Percentiles rank a stretch among this genome's conserved stretches.
Evolutionary conservation across 2,797 vertebrate species (phyloP).

Genomic region (Heliangelus exortis): DNA sequence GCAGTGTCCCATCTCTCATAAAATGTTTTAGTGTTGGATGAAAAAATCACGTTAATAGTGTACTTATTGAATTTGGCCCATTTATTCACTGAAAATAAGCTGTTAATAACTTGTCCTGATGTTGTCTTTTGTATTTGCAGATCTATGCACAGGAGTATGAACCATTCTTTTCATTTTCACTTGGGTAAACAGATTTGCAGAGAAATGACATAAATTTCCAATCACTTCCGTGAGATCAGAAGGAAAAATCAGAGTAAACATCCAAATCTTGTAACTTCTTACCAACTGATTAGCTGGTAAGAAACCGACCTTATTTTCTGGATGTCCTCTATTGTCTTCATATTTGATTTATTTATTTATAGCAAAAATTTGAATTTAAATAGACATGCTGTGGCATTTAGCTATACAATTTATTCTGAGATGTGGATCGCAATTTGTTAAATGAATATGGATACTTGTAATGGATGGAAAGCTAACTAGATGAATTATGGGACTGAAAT

Average conservation of each 20-base stretch:
- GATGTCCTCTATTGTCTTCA: not conserved
- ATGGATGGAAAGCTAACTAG: not conserved
- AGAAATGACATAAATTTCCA: conserved; percentile 9
- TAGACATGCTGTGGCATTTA: not conserved
- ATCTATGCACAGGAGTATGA: not conserved
- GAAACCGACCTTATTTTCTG: not conserved
- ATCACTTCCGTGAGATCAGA: not conserved
- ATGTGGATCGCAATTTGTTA: not conserved
- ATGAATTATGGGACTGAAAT: conserved; percentile 16
- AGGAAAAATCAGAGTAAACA: conserved; percentile 16
- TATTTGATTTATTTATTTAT: not conserved
- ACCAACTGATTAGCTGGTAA: not conserved
- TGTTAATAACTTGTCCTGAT: not conserved
- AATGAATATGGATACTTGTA: conserved; percentile 32
- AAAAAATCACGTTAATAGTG: not conserved
- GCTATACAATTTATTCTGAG: conserved; percentile 3
- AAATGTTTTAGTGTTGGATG: not conserved
- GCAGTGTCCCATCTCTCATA: not conserved
- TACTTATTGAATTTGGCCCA: not conserved
- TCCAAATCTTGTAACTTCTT: not conserved
- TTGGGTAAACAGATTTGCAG: not conserved
- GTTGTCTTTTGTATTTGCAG: not conserved
- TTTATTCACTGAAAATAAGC: not conserved
- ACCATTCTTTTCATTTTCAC: not conserved
- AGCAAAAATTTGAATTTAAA: conserved; percentile 29